A percentile compares a stretch with the other conserved stretches of the same genome.
Evolutionary conservation across 1,140 invertebrate genomes (phyloP).

Genomic region (Zaprionus vittiger): DNA sequence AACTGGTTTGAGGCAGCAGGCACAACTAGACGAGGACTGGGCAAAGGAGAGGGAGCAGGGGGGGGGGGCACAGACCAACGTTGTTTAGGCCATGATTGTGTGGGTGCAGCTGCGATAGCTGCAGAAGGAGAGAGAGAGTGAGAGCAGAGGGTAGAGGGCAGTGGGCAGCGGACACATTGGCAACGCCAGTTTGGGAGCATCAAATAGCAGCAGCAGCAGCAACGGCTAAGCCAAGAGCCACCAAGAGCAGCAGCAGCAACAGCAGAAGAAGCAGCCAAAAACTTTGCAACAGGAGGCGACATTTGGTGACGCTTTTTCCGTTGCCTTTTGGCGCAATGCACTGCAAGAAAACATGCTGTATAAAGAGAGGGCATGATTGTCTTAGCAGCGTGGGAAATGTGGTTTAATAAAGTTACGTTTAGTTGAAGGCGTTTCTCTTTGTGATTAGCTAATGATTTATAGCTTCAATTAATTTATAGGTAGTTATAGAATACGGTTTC

Average conservation of each 20-base stretch:
- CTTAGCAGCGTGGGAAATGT: too few species aligned
- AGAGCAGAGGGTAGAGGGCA: neutral
- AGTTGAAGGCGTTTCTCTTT: too few species aligned
- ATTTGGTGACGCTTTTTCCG: constrained; percentile 35
- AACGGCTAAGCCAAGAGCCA: constrained; percentile 67
- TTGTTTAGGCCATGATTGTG: constrained; percentile 69
- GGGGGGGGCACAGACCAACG: constrained; percentile 11
- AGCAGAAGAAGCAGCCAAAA: constrained; percentile 55
- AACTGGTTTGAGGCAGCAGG: constrained; percentile 21
- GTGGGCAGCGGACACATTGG: constrained; percentile 14
- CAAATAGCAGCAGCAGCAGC: constrained; percentile 47
- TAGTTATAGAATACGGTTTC: too few species aligned
- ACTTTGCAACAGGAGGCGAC: constrained; percentile 32
- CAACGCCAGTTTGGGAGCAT: constrained; percentile 37
- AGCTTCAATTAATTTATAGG: too few species aligned
- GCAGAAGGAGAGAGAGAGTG: neutral
- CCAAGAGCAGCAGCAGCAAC: constrained; percentile 35
- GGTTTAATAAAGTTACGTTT: too few species aligned
- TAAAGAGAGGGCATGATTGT: too few species aligned
- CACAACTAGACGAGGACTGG: neutral
- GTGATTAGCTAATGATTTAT: too few species aligned
- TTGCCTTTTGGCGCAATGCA: constrained; percentile 8
- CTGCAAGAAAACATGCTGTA: neutral
- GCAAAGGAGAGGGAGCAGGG: neutral
- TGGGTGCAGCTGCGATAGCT: constrained; percentile 47